Conservation (phyloP, 2,797 vertebrate species). For the Poecilia picta region DNA sequence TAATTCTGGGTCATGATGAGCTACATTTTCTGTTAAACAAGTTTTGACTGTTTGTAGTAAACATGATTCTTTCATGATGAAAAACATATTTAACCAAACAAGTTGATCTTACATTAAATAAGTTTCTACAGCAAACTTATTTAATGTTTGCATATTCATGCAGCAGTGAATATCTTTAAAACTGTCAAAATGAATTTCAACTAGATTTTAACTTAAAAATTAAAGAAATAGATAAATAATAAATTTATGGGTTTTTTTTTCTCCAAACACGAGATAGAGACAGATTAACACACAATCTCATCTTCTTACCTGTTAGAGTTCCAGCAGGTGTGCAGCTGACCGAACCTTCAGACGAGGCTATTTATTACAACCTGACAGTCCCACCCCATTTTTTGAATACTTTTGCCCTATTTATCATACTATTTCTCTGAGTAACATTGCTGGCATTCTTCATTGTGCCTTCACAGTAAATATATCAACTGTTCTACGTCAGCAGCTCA, state of each 20-base stretch:
- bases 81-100: too few species aligned
- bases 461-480: not conserved
- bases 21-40: too few species aligned
- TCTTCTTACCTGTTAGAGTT: slow-evolving; percentile 23
- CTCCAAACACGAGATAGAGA: not conserved
- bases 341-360: not conserved
- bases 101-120: too few species aligned
- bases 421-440: not conserved
- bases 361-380: slow-evolving; percentile 20
- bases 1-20: too few species aligned
- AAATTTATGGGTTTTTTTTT: too few species aligned
- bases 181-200: not conserved
- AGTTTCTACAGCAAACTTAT: too few species aligned
- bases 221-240: too few species aligned
- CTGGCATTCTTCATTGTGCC: not conserved
- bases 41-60: too few species aligned
- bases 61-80: too few species aligned
- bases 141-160: too few species aligned
- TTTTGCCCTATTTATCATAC: not conserved
- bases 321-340: not conserved
- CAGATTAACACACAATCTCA: not conserved
- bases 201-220: too few species aligned
- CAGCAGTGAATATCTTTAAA: too few species aligned
- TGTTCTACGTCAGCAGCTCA: not conserved
- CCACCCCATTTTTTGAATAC: not conserved